Evolutionary conservation across 92 coral and sea anemone species (phyloP).

Genomic region (Parazoanthus atlanticus): DNA sequence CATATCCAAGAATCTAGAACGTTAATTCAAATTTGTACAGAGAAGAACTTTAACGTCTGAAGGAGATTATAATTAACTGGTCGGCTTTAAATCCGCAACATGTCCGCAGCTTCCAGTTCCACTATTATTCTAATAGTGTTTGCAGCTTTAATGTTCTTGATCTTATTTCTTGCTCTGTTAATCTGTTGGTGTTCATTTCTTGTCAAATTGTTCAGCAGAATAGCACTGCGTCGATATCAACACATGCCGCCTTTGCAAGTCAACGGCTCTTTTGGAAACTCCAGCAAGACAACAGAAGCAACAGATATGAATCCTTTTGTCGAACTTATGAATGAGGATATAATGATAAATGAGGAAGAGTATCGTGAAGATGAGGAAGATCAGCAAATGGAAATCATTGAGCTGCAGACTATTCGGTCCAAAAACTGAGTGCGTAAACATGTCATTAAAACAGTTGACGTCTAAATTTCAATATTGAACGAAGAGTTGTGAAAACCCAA

Average conservation of each 20-base stretch:
- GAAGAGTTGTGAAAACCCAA: too few species aligned
- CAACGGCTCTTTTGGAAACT: background rate
- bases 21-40: background rate
- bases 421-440: background rate
- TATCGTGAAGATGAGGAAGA: background rate
- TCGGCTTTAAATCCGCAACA: background rate
- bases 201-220: background rate
- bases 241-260: background rate
- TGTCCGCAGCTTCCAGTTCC: background rate
- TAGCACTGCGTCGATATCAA: background rate
- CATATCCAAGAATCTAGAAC: background rate
- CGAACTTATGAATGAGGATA: background rate
- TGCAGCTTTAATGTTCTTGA: background rate
- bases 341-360: background rate
- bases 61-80: background rate
- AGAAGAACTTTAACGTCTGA: background rate
- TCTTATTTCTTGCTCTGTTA: background rate
- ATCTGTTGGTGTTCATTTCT: slow-evolving; percentile 3
- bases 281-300: background rate
- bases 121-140: background rate
- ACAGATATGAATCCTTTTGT: background rate
- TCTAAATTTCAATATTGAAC: too few species aligned
- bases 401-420: background rate
- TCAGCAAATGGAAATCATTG: background rate
- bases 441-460: background rate